Evolutionary conservation across 2,113 vertebrate species (phyloP).

Genomic region (Eidolon helvum): DNA sequence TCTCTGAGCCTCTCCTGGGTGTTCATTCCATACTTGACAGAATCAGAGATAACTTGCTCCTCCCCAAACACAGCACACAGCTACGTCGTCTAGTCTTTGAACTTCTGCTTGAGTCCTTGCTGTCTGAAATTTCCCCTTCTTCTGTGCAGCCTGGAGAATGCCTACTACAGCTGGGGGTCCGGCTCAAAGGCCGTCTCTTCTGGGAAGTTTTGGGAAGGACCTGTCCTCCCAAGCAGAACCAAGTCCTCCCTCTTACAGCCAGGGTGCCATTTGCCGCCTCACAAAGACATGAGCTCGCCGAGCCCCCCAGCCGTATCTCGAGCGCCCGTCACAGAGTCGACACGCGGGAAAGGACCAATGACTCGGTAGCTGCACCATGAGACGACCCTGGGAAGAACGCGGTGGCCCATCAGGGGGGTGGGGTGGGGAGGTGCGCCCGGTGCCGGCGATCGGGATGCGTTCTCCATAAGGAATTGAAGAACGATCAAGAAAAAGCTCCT

Average conservation of each 20-base stretch:
- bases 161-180: not conserved
- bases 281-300: not conserved
- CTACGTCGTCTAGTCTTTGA: not conserved
- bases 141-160: not conserved
- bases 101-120: not conserved
- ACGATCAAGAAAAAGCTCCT: too few species aligned
- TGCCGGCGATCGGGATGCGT: rapidly evolving
- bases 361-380: too few species aligned
- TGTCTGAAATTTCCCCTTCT: not conserved
- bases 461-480: not conserved
- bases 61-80: not conserved
- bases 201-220: not conserved
- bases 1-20: not conserved
- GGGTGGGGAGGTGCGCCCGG: too few species aligned
- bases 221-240: not conserved
- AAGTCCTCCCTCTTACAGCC: rapidly evolving
- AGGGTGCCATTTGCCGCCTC: not conserved
- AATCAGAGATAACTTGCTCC: not conserved
- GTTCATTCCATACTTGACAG: not conserved
- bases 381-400: rapidly evolving
- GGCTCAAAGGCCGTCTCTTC: not conserved
- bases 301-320: not conserved
- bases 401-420: rapidly evolving
- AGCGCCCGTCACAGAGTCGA: not conserved
- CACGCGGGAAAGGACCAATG: rapidly evolving